phyloP scores from a whole-genome alignment of 2,888 invertebrate species.

The Masnerella sp. region DNA sequence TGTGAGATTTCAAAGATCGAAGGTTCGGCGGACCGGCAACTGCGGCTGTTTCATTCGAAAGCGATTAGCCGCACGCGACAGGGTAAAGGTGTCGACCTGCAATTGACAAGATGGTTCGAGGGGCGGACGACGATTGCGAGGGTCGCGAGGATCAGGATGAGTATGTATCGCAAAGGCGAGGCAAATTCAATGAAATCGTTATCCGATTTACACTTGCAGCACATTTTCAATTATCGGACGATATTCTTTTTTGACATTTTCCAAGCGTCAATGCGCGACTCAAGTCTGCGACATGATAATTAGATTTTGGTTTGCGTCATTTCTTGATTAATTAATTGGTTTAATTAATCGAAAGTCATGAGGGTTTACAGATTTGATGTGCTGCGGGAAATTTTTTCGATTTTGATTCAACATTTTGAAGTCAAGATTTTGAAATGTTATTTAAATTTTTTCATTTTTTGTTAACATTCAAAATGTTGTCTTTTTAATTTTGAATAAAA shows the following conservation, averaged over 20 bases:
- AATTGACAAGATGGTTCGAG: constrained; percentile 71
- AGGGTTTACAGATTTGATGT: too few species aligned
- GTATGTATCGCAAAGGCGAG: constrained; percentile 60
- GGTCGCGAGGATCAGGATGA: constrained; percentile 60
- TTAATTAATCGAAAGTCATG: too few species aligned
- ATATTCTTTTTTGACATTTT: constrained; percentile 51
- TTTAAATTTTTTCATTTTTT: too few species aligned
- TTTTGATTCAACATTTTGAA: too few species aligned
- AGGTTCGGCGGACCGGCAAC: constrained; percentile 51
- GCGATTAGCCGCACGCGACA: constrained; percentile 76
- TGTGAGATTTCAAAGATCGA: constrained; percentile 57
- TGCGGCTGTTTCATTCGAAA: constrained; percentile 73
- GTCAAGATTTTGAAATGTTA: too few species aligned
- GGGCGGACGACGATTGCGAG: constrained; percentile 61
- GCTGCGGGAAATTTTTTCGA: too few species aligned
- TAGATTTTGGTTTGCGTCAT: too few species aligned
- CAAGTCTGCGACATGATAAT: constrained; percentile 47
- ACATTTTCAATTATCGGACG: constrained; percentile 56
- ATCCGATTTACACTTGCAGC: constrained; percentile 60
- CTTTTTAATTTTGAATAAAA: too few species aligned
- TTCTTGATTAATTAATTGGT: too few species aligned
- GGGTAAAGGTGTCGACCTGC: constrained; percentile 75
- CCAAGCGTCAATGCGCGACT: constrained; percentile 21
- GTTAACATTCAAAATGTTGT: too few species aligned
- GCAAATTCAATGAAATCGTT: constrained; percentile 71